Conservation (phyloP, 2,797 vertebrate species). For the Sphaeramia orbicularis region DNA sequence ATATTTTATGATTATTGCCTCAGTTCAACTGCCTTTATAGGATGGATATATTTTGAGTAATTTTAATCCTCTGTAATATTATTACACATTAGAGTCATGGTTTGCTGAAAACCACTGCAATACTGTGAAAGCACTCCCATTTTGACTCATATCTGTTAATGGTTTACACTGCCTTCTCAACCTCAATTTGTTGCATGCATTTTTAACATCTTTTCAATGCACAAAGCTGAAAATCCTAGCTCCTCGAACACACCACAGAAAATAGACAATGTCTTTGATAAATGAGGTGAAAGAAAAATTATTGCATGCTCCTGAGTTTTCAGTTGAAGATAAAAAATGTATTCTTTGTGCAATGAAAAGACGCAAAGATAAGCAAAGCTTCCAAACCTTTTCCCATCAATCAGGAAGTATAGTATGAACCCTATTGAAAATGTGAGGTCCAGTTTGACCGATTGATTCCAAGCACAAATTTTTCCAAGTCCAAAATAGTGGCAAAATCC, state of each 20-base stretch:
- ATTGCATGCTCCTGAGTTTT: slow-evolving; percentile 64
- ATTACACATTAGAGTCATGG: slow-evolving; percentile 33
- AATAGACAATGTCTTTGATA: slow-evolving; percentile 65
- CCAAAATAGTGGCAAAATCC: slow-evolving; percentile 46
- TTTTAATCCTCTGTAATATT: slow-evolving; percentile 14
- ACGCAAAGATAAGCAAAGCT: slow-evolving; percentile 84
- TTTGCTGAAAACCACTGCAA: slow-evolving; percentile 43
- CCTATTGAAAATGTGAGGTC: slow-evolving; percentile 88
- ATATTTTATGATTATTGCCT: slow-evolving; percentile 42
- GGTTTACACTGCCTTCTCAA: slow-evolving; percentile 89
- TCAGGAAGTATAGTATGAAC: slow-evolving; percentile 89
- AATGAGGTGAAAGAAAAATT: slow-evolving; percentile 67
- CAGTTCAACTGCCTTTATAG: slow-evolving; percentile 42
- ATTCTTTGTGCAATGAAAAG: slow-evolving; percentile 88
- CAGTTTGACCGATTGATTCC: slow-evolving; percentile 73
- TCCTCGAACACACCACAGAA: slow-evolving; percentile 65
- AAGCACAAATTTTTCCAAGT: slow-evolving; percentile 51
- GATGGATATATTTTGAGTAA: slow-evolving; percentile 4
- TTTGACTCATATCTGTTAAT: slow-evolving; percentile 84
- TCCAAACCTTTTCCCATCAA: slow-evolving; percentile 75
- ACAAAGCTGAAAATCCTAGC: slow-evolving; percentile 81
- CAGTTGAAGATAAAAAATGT: slow-evolving; percentile 67
- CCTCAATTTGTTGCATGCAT: slow-evolving; percentile 82
- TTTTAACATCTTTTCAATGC: slow-evolving; percentile 84
- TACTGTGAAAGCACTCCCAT: slow-evolving; percentile 70